Base-by-base conservation (phyloP, 2,797 vertebrate species). In the Triplophysa bombifrons region DNA sequence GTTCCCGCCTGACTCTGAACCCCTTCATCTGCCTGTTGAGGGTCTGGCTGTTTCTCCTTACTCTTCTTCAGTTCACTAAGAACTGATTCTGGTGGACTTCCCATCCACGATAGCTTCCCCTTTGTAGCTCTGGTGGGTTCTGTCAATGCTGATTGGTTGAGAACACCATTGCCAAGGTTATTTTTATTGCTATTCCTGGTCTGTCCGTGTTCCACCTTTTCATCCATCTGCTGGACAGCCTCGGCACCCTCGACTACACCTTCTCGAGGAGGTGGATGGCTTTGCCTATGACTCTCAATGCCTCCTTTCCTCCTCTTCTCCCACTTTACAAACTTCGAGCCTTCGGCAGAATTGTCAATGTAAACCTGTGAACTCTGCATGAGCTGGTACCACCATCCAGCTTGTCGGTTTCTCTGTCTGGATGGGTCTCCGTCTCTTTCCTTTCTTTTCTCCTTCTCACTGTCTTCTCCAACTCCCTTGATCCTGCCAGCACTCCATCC, bases 281-380 rank as follows among this genome's bases (percentile, higher is more conserved):
- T 89, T 81, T 93, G 95, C 48, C 74, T 80, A 22, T 74, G 89
- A 19, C 91, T 88, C 27, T 89, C 89, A 16, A 90, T 92, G 1
- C 89, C 89, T 6, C 91, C 92, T 90, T 91, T 96, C 89, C 90
- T 96, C 85, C 94, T 95, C 55, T 88, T 94, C 84, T 95, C 93
- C 9, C 90, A 88, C 82, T 92, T 96, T 11, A 93, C 85, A 8
- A 97, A 95, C 88, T 95, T 96, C 0, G 95, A 93, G 1, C 93
- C 94, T 85, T 96, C 94, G 0, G 92, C 12, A 0, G 96, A 95
- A 41, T 94, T 95, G 71, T 98, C 96, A 0, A 99, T 98, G 89
- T 99, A 99, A 83, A 99, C 96, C 91, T 99, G 98, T 38, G 98
- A 99, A 84, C 96, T 98, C 91, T 98, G 97, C 97, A 98, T 99